phyloP scores from a whole-genome alignment of 2,797 vertebrate species.

The Pampus argenteus region DNA sequence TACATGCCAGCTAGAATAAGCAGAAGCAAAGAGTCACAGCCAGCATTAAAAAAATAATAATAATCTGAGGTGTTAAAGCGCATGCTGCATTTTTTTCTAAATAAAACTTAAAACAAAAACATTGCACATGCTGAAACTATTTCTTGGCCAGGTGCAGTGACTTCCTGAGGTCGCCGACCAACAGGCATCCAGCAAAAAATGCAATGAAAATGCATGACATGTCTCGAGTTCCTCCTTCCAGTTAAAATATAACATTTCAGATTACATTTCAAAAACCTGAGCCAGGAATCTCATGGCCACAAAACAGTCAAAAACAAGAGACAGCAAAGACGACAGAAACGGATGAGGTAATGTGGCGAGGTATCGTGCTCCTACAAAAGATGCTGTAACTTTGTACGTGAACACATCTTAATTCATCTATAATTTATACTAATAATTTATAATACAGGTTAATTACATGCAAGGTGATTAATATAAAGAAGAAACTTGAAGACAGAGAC shows the following conservation, averaged over 20 bases:
- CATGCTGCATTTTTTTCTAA: background rate
- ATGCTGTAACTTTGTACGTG: slow-evolving; percentile 1
- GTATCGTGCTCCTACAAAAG: background rate
- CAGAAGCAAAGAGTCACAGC: slow-evolving; percentile 22
- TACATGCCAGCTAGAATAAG: slow-evolving; percentile 2
- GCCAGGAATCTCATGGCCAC: background rate
- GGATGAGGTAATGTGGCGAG: no score
- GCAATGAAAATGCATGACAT: background rate
- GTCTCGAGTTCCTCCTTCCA: background rate
- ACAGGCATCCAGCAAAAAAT: no score
- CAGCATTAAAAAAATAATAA: background rate
- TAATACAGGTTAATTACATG: slow-evolving; percentile 28
- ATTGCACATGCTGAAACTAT: background rate
- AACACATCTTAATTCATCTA: slow-evolving; percentile 2
- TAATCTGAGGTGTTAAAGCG: no score
- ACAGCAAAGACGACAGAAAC: background rate
- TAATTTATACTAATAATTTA: no score
- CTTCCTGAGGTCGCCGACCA: no score
- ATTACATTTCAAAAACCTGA: background rate
- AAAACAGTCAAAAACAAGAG: background rate
- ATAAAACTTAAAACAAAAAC: background rate
- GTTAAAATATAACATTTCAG: background rate
- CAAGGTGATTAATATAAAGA: slow-evolving; percentile 22
- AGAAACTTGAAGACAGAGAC: background rate
- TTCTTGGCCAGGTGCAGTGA: no score